phyloP scores from a whole-genome alignment of 37 sponge, comb jelly and placozoan genomes.

The Cladorhizidae sp. region DNA sequence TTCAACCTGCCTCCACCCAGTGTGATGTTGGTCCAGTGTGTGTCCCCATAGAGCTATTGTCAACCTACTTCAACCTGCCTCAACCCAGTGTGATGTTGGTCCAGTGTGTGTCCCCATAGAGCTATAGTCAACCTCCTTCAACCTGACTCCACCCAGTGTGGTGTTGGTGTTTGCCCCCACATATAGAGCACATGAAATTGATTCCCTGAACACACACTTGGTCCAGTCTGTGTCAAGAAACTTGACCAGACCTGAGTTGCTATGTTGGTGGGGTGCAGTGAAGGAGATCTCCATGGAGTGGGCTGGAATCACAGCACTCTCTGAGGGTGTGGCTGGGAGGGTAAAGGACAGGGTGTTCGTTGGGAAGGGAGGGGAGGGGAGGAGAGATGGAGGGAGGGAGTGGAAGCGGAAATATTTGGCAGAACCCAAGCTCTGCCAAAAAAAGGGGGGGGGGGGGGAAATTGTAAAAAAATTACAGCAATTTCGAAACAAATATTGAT shows the following conservation, averaged over 20 bases:
- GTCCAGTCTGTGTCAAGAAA: background rate
- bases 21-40: too few relatives aligned
- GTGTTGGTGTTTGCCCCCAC: too few relatives aligned
- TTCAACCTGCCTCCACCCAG: too few relatives aligned
- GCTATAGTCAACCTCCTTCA: too few relatives aligned
- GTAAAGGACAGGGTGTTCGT: slow-evolving; percentile 17
- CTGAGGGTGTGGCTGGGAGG: slow-evolving; percentile 15
- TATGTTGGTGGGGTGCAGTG: slow-evolving; percentile 23
- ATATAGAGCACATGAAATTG: too few relatives aligned
- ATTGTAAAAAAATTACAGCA: too few relatives aligned
- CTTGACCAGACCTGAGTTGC: background rate
- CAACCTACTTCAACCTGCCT: background rate
- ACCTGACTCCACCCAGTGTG: too few relatives aligned
- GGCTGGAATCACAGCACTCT: background rate
- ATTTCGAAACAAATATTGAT: background rate
- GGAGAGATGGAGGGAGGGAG: slow-evolving; percentile 13
- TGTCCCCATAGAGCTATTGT: background rate
- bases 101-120: background rate
- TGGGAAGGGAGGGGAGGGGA: slow-evolving; percentile 25
- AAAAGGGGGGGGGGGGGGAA: too few relatives aligned
- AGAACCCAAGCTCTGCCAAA: background rate
- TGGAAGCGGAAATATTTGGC: slow-evolving; percentile 28
- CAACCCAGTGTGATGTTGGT: too few relatives aligned
- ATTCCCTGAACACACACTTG: too few relatives aligned
- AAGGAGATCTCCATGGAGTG: slow-evolving; percentile 28